Evolutionary conservation across 1,140 invertebrate species (phyloP).

Genomic region (Calycopis cecrops): DNA sequence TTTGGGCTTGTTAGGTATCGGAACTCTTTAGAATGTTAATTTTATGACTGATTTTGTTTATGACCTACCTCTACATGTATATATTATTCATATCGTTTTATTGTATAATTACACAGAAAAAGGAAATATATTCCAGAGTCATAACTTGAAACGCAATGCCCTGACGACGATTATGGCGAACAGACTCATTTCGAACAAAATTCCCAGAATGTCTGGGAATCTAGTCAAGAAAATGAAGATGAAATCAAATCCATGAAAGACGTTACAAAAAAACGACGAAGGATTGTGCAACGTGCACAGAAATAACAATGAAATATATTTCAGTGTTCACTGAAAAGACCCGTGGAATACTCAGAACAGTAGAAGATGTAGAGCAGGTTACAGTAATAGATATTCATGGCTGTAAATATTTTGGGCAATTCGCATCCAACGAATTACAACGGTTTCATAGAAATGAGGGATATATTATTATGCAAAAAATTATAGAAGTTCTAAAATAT

Average conservation of each 20-base stretch:
- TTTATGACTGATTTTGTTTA: too few species aligned
- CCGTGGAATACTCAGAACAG: background rate
- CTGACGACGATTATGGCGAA: background rate
- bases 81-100: too few species aligned
- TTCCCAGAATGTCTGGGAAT: constrained; percentile 10
- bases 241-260: background rate
- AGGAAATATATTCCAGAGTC: constrained; percentile 11
- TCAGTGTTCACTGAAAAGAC: constrained; percentile 1
- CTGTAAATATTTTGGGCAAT: constrained; percentile 4
- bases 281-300: constrained; percentile 18
- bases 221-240: constrained; percentile 3
- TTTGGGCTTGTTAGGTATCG: too few species aligned
- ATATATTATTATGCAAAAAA: constrained; percentile 1
- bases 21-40: too few species aligned
- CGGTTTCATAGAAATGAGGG: background rate
- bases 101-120: too few species aligned
- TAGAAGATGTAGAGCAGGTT: constrained; percentile 1
- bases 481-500: constrained; percentile 2
- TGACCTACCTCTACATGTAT: too few species aligned
- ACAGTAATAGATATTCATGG: constrained; percentile 1
- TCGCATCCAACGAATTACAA: constrained; percentile 1
- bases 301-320: constrained; percentile 9
- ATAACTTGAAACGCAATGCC: constrained; percentile 15
- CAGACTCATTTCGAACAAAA: constrained; percentile 16
- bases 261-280: constrained; percentile 2